Conservation (phyloP, 2,888 invertebrate genomes). For the Pocota personata region DNA sequence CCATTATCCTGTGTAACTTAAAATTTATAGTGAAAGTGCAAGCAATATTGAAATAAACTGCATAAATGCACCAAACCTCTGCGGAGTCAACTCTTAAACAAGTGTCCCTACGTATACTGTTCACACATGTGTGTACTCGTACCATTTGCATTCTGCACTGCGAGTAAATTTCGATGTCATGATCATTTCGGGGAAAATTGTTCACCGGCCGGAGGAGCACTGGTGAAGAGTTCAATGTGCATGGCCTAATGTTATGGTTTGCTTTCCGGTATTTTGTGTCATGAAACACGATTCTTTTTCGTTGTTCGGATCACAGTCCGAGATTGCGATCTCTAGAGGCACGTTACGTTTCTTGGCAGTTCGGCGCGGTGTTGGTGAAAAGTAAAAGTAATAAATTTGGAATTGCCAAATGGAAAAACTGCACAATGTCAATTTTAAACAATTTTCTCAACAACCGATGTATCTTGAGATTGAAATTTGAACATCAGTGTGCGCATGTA, state of each 20-base stretch:
- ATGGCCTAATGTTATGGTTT: constrained; percentile 49
- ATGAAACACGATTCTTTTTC: constrained; percentile 63
- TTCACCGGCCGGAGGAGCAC: not conserved
- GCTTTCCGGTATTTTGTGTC: constrained; percentile 69
- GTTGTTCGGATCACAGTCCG: constrained; percentile 23
- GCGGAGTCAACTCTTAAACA: constrained; percentile 1
- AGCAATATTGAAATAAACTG: not conserved
- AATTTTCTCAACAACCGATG: not conserved
- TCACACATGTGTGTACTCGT: not conserved
- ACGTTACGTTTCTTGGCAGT: constrained; percentile 11
- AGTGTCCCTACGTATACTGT: not conserved
- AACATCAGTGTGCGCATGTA: not conserved
- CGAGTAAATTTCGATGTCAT: constrained; percentile 56
- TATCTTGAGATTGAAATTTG: not conserved
- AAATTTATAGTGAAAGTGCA: constrained; percentile 42
- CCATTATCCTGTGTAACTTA: constrained; percentile 24
- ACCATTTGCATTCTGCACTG: constrained; percentile 22
- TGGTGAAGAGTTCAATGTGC: constrained; percentile 59
- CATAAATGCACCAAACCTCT: not conserved
- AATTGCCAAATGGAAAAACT: constrained; percentile 6
- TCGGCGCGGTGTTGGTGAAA: constrained; percentile 11
- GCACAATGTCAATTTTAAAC: constrained; percentile 46
- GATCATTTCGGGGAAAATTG: constrained; percentile 47
- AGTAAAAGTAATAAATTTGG: constrained; percentile 61
- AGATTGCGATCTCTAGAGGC: constrained; percentile 51